Evolutionary conservation across 2,888 invertebrate genomes (phyloP), one percentile per base, ranked within the genome.

Genomic region (Dolomedes plantarius): DNA sequence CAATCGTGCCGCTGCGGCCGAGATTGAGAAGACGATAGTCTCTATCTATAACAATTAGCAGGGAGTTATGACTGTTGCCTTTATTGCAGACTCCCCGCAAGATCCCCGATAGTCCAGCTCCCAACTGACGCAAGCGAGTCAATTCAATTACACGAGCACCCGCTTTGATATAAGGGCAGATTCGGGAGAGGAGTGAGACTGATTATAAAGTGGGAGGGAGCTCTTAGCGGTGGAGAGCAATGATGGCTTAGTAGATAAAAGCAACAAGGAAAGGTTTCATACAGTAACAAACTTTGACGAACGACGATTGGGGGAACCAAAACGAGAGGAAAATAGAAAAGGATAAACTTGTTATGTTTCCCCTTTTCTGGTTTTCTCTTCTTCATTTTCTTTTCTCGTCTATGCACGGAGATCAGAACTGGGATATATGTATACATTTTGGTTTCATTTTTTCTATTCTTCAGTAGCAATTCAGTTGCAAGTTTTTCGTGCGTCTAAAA

Each of bases 21-120:
- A 56, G 56, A 56, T 56, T 23, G 56, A 56, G 56, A 56, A 23
- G 56, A 56, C 56, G 56, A 56, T 56, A 56, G 56, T 23, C 56
- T 56, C 23, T 56, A 56, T 56, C 56, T 23, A 56, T 56, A 56
- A 56, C 56, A 56, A 56, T 56, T 56, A 56, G 56, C 56, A 56
- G 56, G 23, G 56, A 56, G 23, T 56, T 56, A 56, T 56, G 56
- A 56, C 56, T 56, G 56, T 56, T 56, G 56, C 56, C 23, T 23
- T 56, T 56, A 56, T 56, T 19, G 23, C 56, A 56, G n/a, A 16
- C 13, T 46, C 46, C n/a, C 9, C 6, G 9, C 16, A n/a, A 46
- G 9, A 11, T 16, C 13, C 6, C 11, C 46, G 9, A 46, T 11
- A 16, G 13, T 23, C 3, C 13, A 3, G 7, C 16, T 16, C 56